Percentiles rank a stretch among this genome's conserved stretches.
These are phyloP conservation scores for Drosophila meridionalis DNA, from an alignment of 2,888 invertebrate species.

Conservation along the genomic window DNA sequence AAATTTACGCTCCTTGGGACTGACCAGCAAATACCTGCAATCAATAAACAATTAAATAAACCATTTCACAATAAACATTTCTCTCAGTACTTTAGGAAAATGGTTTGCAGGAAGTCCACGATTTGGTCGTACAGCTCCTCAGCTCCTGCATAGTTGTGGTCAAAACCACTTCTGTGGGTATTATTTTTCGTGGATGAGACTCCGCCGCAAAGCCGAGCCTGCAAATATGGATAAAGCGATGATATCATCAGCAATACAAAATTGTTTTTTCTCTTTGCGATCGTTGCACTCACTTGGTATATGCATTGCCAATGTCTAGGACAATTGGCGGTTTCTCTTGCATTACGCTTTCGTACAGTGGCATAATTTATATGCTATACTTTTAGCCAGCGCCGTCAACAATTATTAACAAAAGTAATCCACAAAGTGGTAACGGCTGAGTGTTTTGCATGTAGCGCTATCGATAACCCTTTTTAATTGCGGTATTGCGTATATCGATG, in stretches of 20 bases:
- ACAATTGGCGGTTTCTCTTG: constrained; percentile 96
- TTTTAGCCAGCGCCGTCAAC: background rate
- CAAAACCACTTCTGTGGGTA: constrained; percentile 91
- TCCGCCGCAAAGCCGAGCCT: constrained; percentile 97
- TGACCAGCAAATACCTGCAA: constrained; percentile 92
- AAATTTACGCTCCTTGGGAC: constrained; percentile 96
- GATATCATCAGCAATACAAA: constrained; percentile 55
- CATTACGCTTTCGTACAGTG: constrained; percentile 92
- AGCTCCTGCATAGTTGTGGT: constrained; percentile 87
- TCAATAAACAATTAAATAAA: background rate
- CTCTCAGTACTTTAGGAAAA: constrained; percentile 92
- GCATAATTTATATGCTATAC: constrained; percentile 81
- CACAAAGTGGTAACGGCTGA: constrained; percentile 23
- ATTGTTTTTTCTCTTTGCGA: background rate
- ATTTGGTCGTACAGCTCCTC: constrained; percentile 93
- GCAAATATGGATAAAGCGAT: constrained; percentile 59
- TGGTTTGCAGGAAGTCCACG: constrained; percentile 93
- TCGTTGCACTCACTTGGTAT: constrained; percentile 91
- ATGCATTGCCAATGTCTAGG: constrained; percentile 95
- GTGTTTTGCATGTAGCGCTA: background rate
- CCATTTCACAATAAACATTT: background rate
- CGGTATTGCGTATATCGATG: constrained; percentile 4
- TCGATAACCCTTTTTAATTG: constrained; percentile 6
- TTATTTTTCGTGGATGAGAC: constrained; percentile 93
- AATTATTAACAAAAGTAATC: constrained; percentile 2